These are phyloP conservation scores for Emmelina monodactyla DNA, from an alignment of 2,888 invertebrate genomes.

Conservation along the genomic window DNA sequence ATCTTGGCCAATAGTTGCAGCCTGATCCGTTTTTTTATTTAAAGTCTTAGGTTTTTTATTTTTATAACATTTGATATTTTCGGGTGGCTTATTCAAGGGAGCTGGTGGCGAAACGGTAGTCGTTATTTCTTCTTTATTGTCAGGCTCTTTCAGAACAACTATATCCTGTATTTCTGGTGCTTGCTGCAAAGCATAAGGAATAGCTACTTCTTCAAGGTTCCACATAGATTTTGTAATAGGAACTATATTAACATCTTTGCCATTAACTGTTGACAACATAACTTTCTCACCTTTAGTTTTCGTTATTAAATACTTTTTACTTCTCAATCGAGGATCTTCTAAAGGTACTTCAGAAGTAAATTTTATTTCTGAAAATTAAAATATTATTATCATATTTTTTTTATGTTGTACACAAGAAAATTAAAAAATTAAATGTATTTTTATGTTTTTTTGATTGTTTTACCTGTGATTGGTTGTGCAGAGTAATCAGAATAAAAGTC, in stretches of 20 bases:
- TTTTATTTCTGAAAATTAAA: conserved; percentile 38
- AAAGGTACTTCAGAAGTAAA: conserved; percentile 24
- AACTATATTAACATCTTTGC: conserved; percentile 28
- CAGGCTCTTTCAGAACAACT: too few species aligned
- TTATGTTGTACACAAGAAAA: neutral
- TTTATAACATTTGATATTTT: too few species aligned
- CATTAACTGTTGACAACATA: conserved; percentile 23
- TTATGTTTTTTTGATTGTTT: too few species aligned
- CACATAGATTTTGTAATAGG: conserved; percentile 25
- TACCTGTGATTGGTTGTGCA: conserved; percentile 30
- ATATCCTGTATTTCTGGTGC: too few species aligned
- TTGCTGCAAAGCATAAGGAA: conserved; percentile 28
- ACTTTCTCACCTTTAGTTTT: conserved; percentile 23
- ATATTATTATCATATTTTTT: conserved; percentile 6
- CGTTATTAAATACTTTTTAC: conserved; percentile 33
- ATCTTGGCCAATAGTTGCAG: too few species aligned
- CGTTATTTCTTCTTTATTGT: too few species aligned
- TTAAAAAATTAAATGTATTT: neutral
- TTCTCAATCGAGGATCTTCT: conserved; percentile 40
- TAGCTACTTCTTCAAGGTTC: conserved; percentile 21
- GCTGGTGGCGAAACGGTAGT: too few species aligned
- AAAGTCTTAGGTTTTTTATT: too few species aligned
- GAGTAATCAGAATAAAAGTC: conserved; percentile 26
- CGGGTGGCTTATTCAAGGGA: too few species aligned
- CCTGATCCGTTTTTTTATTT: too few species aligned